Conservation (phyloP, 2,113 vertebrate species). For the Poeciliopsis retropinna region DNA sequence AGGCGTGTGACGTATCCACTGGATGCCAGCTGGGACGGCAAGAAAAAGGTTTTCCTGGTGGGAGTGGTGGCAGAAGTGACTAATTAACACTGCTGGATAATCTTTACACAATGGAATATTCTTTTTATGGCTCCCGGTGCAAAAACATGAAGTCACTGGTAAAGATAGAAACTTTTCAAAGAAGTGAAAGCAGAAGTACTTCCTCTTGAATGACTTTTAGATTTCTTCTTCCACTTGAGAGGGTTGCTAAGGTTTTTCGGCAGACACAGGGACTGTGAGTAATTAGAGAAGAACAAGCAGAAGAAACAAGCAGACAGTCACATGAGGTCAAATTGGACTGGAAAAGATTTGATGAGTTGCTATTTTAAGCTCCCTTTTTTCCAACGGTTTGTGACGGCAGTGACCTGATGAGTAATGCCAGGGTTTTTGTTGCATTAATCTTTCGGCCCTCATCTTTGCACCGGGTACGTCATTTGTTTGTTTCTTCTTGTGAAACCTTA, state of each 20-base stretch:
- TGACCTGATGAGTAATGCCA: conserved; percentile 23
- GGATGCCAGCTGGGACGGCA: not conserved
- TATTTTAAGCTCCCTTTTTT: too few relatives aligned
- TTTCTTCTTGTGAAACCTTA: conserved; percentile 29
- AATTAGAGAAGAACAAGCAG: not conserved
- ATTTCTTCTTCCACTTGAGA: not conserved
- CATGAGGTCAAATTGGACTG: not conserved
- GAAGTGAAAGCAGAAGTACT: conserved; percentile 25
- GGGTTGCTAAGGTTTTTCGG: not conserved
- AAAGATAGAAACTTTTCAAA: conserved; percentile 18
- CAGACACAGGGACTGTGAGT: not conserved
- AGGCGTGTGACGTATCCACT: not conserved
- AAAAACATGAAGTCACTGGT: conserved; percentile 21
- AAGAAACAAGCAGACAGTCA: not conserved
- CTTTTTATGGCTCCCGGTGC: not conserved
- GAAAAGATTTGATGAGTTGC: not conserved
- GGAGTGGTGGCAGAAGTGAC: conserved; percentile 5
- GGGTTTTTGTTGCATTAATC: conserved; percentile 2
- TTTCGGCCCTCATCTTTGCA: not conserved
- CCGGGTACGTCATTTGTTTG: conserved; percentile 12
- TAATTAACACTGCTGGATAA: not conserved
- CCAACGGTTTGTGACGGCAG: not conserved
- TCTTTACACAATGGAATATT: conserved; percentile 1
- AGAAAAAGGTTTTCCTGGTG: conserved; percentile 2
- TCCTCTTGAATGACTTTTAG: not conserved